Evolutionary conservation across 2,888 invertebrate genomes (phyloP).

Genomic region (Oligia strigilis): DNA sequence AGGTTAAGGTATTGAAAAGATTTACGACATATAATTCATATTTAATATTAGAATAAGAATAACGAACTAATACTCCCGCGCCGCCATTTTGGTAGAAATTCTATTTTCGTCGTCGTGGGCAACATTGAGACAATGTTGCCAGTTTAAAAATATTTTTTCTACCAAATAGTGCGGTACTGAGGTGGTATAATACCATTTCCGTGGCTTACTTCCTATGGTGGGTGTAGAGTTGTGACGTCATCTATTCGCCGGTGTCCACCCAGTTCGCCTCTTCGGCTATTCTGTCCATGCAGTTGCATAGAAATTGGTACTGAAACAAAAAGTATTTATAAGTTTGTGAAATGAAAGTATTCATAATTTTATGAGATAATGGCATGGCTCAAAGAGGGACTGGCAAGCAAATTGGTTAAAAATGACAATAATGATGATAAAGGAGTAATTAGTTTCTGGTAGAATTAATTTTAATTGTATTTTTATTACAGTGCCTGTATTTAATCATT

Average conservation of each 20-base stretch:
- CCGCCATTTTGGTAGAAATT: constrained; percentile 60
- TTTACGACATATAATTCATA: constrained; percentile 61
- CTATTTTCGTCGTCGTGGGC: constrained; percentile 34
- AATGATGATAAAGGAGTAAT: background rate
- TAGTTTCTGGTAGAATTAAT: background rate
- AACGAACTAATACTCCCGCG: constrained; percentile 64
- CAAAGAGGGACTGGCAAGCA: background rate
- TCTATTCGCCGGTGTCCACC: constrained; percentile 95
- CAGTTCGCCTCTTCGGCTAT: constrained; percentile 97
- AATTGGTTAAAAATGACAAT: background rate
- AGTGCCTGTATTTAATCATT: background rate
- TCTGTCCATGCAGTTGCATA: constrained; percentile 98
- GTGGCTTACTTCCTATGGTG: constrained; percentile 60
- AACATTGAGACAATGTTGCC: constrained; percentile 39
- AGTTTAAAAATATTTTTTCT: constrained; percentile 48
- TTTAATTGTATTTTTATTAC: background rate
- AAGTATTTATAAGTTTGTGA: background rate
- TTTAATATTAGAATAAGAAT: constrained; percentile 62
- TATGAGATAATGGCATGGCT: background rate
- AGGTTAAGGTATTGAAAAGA: constrained; percentile 53
- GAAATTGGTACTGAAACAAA: constrained; percentile 95
- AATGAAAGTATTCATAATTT: background rate
- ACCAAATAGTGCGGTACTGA: constrained; percentile 57
- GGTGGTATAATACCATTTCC: constrained; percentile 66
- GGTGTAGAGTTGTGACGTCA: constrained; percentile 11